phyloP scores from a whole-genome alignment of 1,140 invertebrate genomes.

The Aphaenogaster floridana region DNA sequence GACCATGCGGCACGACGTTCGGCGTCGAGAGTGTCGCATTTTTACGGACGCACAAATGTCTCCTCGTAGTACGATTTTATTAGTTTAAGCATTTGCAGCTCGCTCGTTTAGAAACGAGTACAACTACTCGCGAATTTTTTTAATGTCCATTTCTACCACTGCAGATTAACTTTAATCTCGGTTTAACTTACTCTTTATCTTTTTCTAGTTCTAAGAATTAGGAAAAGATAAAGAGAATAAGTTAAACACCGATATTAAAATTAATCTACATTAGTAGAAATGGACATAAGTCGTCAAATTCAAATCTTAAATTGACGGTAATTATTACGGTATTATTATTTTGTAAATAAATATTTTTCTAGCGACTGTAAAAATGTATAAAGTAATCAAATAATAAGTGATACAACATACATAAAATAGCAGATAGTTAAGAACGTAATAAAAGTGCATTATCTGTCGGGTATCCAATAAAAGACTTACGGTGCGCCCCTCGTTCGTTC shows the following conservation, averaged over 20 bases:
- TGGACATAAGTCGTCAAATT: background rate
- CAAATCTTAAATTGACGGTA: background rate
- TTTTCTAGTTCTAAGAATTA: too few species aligned
- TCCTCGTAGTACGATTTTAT: background rate
- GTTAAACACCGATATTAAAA: too few species aligned
- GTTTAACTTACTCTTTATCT: too few species aligned
- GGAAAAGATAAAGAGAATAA: too few species aligned
- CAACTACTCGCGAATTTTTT: background rate
- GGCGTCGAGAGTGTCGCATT: constrained; percentile 36
- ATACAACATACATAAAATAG: background rate
- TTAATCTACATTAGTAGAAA: too few species aligned
- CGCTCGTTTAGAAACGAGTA: background rate
- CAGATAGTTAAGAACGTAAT: background rate
- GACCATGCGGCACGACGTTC: constrained; percentile 35
- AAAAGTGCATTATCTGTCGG: background rate
- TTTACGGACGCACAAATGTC: constrained; percentile 6
- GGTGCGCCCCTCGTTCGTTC: background rate
- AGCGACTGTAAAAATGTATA: background rate
- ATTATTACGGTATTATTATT: too few species aligned
- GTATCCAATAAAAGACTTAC: background rate
- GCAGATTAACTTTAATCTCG: too few species aligned
- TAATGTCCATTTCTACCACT: too few species aligned
- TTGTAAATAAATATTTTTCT: too few species aligned
- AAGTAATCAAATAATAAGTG: background rate
- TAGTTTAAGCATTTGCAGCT: background rate